Evolutionary conservation across 2,888 invertebrate species (phyloP).

Genomic region (Tetrapedia diversipes): DNA sequence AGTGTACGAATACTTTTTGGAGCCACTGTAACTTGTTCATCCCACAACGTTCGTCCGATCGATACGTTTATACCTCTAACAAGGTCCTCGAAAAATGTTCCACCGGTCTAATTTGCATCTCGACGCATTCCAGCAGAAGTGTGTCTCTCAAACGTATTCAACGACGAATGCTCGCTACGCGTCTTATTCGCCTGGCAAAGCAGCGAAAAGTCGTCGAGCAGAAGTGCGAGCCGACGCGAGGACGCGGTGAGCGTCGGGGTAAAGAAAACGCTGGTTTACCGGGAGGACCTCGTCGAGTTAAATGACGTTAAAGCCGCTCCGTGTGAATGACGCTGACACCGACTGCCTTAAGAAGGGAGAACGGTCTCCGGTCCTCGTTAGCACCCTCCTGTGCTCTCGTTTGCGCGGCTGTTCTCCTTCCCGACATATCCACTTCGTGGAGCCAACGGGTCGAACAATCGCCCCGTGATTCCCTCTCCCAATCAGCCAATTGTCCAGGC

Average conservation of each 20-base stretch:
- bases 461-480: conserved; percentile 79
- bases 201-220: not conserved
- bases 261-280: conserved; percentile 49
- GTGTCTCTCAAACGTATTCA: conserved; percentile 15
- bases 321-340: conserved; percentile 77
- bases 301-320: conserved; percentile 74
- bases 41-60: not conserved
- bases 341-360: conserved; percentile 66
- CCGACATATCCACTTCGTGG: conserved; percentile 71
- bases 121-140: not conserved
- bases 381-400: conserved; percentile 63
- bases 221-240: not conserved
- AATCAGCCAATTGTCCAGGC: conserved; percentile 80
- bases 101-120: conserved; percentile 1
- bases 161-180: conserved; percentile 10
- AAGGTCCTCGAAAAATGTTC: not conserved
- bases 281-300: conserved; percentile 60
- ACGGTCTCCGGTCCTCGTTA: conserved; percentile 76
- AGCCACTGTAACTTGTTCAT: too few species aligned
- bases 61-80: not conserved
- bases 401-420: conserved; percentile 58
- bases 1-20: too few species aligned
- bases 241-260: conserved; percentile 3
- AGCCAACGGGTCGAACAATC: conserved; percentile 74
- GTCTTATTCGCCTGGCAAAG: not conserved